Percentiles rank a stretch among this genome's conserved stretches.
phyloP scores from a whole-genome alignment of 2,888 invertebrate species.

The Minunthozetes semirufus region DNA sequence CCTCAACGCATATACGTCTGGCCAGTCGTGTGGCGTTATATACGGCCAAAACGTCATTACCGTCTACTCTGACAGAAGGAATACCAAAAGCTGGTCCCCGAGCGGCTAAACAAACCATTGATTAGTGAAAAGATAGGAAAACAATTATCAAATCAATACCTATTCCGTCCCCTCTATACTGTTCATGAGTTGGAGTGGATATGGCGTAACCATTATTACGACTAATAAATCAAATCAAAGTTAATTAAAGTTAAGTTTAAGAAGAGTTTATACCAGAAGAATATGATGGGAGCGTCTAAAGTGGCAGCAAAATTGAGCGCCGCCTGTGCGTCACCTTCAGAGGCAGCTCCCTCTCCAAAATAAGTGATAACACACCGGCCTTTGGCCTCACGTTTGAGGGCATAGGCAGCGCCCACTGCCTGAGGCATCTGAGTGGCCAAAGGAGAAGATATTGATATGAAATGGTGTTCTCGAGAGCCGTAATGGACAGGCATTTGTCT shows the following conservation, averaged over 20 bases:
- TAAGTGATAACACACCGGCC: slow-evolving; percentile 67
- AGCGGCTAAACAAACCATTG: slow-evolving; percentile 52
- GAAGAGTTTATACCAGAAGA: slow-evolving; percentile 66
- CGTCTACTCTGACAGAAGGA: slow-evolving; percentile 80
- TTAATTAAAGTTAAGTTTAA: slow-evolving; percentile 46
- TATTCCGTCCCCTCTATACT: slow-evolving; percentile 93
- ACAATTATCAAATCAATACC: slow-evolving; percentile 48
- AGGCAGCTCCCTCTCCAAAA: slow-evolving; percentile 93
- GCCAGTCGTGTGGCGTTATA: no score
- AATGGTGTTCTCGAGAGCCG: slow-evolving; percentile 73
- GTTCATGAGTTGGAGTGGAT: slow-evolving; percentile 86
- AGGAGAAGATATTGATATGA: slow-evolving; percentile 93
- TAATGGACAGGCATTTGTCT: slow-evolving; percentile 99
- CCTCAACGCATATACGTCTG: slow-evolving; percentile 62
- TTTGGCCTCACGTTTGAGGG: slow-evolving; percentile 68
- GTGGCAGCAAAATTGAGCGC: slow-evolving; percentile 98
- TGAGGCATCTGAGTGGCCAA: slow-evolving; percentile 96
- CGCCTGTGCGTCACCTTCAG: slow-evolving; percentile 96
- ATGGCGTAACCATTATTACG: slow-evolving; percentile 99
- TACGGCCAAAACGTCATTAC: slow-evolving; percentile 91
- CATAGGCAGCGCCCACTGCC: slow-evolving; percentile 93
- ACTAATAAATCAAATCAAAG: slow-evolving; percentile 49
- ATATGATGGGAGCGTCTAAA: slow-evolving; percentile 82
- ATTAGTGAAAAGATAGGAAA: not conserved
- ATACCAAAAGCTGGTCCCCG: slow-evolving; percentile 87